Base-by-base conservation (phyloP, 2,797 vertebrate genomes). In the Xenops minutus region DNA sequence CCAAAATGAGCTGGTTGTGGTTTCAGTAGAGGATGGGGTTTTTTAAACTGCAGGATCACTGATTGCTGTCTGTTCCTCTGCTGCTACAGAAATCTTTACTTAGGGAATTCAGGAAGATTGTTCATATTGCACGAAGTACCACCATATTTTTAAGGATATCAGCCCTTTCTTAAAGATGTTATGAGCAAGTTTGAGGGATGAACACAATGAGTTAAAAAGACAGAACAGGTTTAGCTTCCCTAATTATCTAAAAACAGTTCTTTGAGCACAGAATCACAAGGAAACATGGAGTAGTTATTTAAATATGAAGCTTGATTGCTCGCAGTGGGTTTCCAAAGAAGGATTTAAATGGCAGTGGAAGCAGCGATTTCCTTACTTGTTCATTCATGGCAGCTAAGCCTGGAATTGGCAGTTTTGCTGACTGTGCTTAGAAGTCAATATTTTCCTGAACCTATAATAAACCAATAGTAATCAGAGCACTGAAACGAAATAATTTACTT, bases 391-490 rank as follows among this genome's bases (percentile, higher is more conserved):
- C 75, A 29, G 59, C 83, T 41, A 26, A 92, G 79, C 79, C 79
- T 87, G 74, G 59, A 89, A 85, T 32, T 71, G 71, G 84, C 89
- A 85, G 24, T 85, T 87, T 9, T 94, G 81, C 85, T 95, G 89
- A 85, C 84, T 85, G 52, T 69, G 34, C 44, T 67, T 92, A 75
- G 55, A 91, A 87, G 67, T 85, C 78, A 85, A 4, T 94, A 43
- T 88, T 93, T 87, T 77, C 71, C 81, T 85, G 81, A 89, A 67
- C 52, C 59, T 77, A 12, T 85, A 89, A 94, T 75, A 95, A 84
- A 85, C 51, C 52, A 62, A 41, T 92, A 89, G 81, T 59, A 75
- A 94, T 89, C 85, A 88, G 82, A 91, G 67, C 44, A 67, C 16
- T 69, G 54, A 27, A 85, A 85, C 39, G 41, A 92, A 93, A 55